A percentile compares a stretch with the other conserved stretches of the same genome.
phyloP scores from a whole-genome alignment of 1,140 invertebrate species.

The Brachionus angularis region DNA sequence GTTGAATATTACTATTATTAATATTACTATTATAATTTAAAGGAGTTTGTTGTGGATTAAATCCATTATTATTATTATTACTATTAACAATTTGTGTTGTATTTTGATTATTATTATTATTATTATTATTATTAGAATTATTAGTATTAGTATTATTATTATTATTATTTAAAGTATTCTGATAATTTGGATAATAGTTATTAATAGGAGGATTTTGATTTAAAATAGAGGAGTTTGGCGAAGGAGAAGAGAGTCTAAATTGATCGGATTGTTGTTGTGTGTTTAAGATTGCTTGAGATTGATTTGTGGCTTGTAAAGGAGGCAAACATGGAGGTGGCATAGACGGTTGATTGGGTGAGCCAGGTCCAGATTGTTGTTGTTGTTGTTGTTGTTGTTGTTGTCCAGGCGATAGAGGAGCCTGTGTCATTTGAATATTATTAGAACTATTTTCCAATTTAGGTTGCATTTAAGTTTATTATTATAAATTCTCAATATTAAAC shows the following conservation, averaged over 20 bases:
- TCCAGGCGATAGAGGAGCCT: neutral
- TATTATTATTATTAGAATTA: no score
- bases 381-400: neutral
- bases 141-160: no score
- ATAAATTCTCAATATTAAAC: no score
- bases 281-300: no score
- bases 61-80: no score
- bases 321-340: conserved; percentile 7
- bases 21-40: conserved; percentile 21
- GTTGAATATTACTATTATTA: conserved; percentile 20
- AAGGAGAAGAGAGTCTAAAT: neutral
- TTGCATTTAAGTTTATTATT: no score
- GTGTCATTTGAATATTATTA: conserved; percentile 1
- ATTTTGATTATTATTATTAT: no score
- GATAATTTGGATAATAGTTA: no score
- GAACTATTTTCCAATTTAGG: conserved; percentile 32
- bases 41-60: neutral
- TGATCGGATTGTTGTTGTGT: neutral
- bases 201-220: neutral
- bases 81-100: no score
- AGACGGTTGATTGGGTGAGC: neutral
- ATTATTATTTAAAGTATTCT: no score
- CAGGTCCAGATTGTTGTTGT: neutral
- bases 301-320: no score
- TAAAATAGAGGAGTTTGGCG: neutral